Evolutionary conservation across 2,888 invertebrate species (phyloP).

Genomic region (Agonopterix heracliana): DNA sequence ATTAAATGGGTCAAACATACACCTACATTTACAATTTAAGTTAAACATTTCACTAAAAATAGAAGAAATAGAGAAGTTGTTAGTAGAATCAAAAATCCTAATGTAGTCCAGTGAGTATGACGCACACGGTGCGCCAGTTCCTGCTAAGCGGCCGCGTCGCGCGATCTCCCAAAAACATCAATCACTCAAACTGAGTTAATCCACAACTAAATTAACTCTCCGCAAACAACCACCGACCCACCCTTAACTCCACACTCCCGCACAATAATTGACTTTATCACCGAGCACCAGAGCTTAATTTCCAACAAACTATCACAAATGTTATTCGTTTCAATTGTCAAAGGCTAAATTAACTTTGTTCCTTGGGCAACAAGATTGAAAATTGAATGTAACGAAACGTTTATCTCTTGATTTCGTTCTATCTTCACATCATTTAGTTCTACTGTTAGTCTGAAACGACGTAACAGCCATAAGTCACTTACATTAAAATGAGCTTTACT

Average conservation of each 20-base stretch:
- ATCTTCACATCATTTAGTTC: slow-evolving; percentile 54
- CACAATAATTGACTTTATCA: slow-evolving; percentile 31
- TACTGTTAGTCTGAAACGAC: slow-evolving; percentile 22
- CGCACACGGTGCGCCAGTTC: not conserved
- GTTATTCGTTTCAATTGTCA: slow-evolving; percentile 11
- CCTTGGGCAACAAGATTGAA: slow-evolving; percentile 29
- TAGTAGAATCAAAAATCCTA: no score
- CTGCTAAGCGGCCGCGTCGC: slow-evolving; percentile 2
- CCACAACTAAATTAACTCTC: slow-evolving; percentile 71
- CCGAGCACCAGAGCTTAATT: slow-evolving; percentile 22
- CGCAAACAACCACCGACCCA: slow-evolving; percentile 43
- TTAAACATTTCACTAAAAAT: no score
- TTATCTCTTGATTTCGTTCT: slow-evolving; percentile 55
- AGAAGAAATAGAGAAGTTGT: no score
- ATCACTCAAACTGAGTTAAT: slow-evolving; percentile 70
- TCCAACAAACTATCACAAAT: slow-evolving; percentile 15
- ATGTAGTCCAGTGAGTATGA: no score
- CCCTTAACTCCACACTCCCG: slow-evolving; percentile 35
- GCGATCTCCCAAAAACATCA: slow-evolving; percentile 54
- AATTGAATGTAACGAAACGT: slow-evolving; percentile 32
- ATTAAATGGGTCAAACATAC: no score
- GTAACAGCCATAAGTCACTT: slow-evolving; percentile 17
- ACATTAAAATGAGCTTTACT: slow-evolving; percentile 21
- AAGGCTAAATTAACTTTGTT: slow-evolving; percentile 2
- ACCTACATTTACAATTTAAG: no score